Evolutionary conservation across 1,140 invertebrate species (phyloP), one percentile per base, ranked within the genome.

Genomic region (Drosophila equinoxialis): DNA sequence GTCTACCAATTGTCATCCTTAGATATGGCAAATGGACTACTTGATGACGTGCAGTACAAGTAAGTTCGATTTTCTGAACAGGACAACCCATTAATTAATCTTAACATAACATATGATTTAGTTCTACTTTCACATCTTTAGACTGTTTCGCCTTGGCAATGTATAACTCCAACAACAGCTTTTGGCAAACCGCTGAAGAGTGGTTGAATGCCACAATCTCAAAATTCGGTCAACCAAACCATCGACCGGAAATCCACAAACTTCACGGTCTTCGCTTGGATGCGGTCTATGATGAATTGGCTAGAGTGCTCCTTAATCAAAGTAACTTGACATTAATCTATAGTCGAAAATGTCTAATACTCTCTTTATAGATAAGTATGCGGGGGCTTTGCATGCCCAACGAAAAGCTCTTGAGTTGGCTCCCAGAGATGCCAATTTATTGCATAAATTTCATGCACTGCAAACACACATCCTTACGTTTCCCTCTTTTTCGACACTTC

Each of bases 371-470:
- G 14, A 17, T 58, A 37, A 14, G 1, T 10, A 23, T 42, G 35
- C 20, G 8, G 33, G 6, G 0, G 55, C 71, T 6, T 54, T 74
- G 26, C 0, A 10, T 6, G 54, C 70, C 6, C 72, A 59, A 42
- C 3, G 39, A n/a, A 7, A 1, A 10, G 71, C 70, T 0, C 14
- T 60, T 0, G 11, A 42, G 0, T 4, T 11, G 0, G 14, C 26
- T 1, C 71, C 71, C 0, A 10, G 41, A 5, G 17, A 74, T 54
- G 20, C 60, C 0, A 10, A 42, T 10, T 13, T 73, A 35, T 66
- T 55, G 1, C 8, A 30, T 6, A 39, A 73, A 20, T 41, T 45
- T 41, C 42, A 35, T 2, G n/a, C 10, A 13, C 11, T 45, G 1
- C 37, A 54, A 10, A 33, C 2, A 7, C 2, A 71, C 7, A 14